These are phyloP conservation scores for Pteropus alecto DNA, from an alignment of 2,113 vertebrate genomes.

Conservation along the genomic window DNA sequence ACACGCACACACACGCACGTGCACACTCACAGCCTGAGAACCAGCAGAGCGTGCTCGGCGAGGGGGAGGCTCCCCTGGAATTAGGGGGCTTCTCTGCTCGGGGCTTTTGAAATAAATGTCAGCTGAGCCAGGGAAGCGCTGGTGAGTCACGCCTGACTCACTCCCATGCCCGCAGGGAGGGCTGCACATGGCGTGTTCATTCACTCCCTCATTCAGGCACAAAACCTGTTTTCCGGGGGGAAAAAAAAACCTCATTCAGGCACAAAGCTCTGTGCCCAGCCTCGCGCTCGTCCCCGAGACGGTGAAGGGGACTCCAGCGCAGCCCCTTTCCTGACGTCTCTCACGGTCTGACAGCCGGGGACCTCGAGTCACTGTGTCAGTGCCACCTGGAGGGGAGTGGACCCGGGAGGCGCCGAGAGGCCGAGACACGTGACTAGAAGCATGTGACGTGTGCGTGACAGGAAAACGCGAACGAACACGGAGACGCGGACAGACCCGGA, in stretches of 20 bases:
- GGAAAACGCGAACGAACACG: no score
- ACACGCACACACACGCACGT: no score
- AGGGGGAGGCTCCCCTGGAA: background rate
- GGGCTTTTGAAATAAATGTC: conserved; percentile 21
- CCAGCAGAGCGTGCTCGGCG: background rate
- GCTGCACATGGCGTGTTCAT: background rate
- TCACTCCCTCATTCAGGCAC: conserved; percentile 49
- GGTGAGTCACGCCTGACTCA: conserved; percentile 61
- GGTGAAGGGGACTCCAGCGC: background rate
- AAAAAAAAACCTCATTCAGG: background rate
- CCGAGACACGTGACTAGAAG: no score
- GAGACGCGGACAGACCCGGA: background rate
- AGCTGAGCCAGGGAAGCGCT: background rate
- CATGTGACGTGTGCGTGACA: no score
- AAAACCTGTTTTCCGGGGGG: background rate
- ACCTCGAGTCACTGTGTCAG: background rate
- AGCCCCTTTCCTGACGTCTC: background rate
- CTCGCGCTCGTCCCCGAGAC: background rate
- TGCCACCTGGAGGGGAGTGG: background rate
- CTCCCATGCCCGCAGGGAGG: background rate
- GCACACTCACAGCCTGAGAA: background rate
- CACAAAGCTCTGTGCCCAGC: background rate
- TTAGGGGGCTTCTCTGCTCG: background rate
- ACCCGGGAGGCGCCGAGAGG: background rate
- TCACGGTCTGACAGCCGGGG: background rate